Conservation (phyloP, 1,140 invertebrate species). For the Drosophila fuyamai region DNA sequence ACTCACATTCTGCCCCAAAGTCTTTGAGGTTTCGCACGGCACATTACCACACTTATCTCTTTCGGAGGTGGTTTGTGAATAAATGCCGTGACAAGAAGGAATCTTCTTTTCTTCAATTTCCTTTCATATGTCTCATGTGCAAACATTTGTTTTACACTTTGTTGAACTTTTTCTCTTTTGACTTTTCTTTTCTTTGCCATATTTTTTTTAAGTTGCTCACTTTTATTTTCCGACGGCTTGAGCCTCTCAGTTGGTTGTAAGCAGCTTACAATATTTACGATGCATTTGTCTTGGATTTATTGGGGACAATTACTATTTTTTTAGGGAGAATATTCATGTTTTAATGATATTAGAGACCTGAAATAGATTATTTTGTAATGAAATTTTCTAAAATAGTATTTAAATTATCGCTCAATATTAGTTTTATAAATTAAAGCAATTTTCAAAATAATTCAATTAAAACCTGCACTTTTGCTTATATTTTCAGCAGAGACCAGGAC, state of each 20-base stretch:
- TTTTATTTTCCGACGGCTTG: not conserved
- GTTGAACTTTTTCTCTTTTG: slow-evolving; percentile 13
- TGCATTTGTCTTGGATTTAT: slow-evolving; percentile 1
- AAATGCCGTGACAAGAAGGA: slow-evolving; percentile 29
- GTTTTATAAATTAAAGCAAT: too few relatives aligned
- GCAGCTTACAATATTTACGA: slow-evolving; percentile 20
- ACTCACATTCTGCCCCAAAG: slow-evolving; percentile 23
- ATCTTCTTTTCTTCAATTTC: slow-evolving; percentile 1
- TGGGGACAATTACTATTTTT: slow-evolving; percentile 16
- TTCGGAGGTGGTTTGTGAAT: slow-evolving; percentile 12
- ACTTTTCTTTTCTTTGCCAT: slow-evolving; percentile 8
- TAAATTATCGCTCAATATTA: too few relatives aligned
- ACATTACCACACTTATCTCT: slow-evolving; percentile 22
- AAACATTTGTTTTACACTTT: slow-evolving; percentile 52
- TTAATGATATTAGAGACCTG: too few relatives aligned
- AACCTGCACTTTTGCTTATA: too few relatives aligned
- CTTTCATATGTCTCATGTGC: not conserved
- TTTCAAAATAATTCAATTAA: too few relatives aligned
- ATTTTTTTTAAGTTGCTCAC: slow-evolving; percentile 9
- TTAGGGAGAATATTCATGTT: too few relatives aligned
- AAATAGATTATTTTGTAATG: too few relatives aligned
- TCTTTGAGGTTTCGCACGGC: slow-evolving; percentile 22
- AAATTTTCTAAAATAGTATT: too few relatives aligned
- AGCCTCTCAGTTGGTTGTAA: slow-evolving; percentile 25
- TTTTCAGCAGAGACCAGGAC: too few relatives aligned